Percentiles rank a stretch among this genome's conserved stretches.
Evolutionary conservation across 2,797 vertebrate genomes (phyloP).

Genomic region (Syngnathus acus): DNA sequence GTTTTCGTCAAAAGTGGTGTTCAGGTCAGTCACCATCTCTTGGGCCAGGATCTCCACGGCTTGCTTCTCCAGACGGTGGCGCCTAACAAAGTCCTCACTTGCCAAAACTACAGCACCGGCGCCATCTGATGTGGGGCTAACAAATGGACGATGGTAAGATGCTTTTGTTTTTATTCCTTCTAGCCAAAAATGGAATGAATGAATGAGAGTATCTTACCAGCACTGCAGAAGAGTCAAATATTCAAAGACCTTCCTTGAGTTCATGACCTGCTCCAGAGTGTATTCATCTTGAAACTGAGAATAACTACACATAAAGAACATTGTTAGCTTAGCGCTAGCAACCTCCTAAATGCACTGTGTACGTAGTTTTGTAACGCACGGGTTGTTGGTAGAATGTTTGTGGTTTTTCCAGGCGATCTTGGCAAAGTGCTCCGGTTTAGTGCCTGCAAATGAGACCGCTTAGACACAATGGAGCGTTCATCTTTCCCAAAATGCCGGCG

Average conservation of each 20-base stretch:
- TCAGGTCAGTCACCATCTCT: slow-evolving; percentile 86
- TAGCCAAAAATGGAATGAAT: neutral
- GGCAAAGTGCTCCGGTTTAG: slow-evolving; percentile 89
- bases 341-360: neutral
- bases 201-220: slow-evolving; percentile 75
- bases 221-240: slow-evolving; percentile 91
- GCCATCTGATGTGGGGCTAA: slow-evolving; percentile 89
- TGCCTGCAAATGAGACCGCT: slow-evolving; percentile 68
- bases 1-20: slow-evolving; percentile 81
- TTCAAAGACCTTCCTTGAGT: slow-evolving; percentile 81
- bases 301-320: slow-evolving; percentile 63
- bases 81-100: slow-evolving; percentile 81
- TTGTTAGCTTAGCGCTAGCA: neutral
- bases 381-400: slow-evolving; percentile 91
- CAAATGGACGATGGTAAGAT: neutral
- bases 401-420: slow-evolving; percentile 99
- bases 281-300: slow-evolving; percentile 91
- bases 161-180: neutral
- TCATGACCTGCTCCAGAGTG: slow-evolving; percentile 82
- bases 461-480: neutral
- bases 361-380: slow-evolving; percentile 70
- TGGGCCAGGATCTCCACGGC: slow-evolving; percentile 94
- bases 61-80: slow-evolving; percentile 71
- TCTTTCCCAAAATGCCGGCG: neutral
- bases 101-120: slow-evolving; percentile 87